phyloP scores from a whole-genome alignment of 1,140 invertebrate genomes.

The Papilio aristodemus region DNA sequence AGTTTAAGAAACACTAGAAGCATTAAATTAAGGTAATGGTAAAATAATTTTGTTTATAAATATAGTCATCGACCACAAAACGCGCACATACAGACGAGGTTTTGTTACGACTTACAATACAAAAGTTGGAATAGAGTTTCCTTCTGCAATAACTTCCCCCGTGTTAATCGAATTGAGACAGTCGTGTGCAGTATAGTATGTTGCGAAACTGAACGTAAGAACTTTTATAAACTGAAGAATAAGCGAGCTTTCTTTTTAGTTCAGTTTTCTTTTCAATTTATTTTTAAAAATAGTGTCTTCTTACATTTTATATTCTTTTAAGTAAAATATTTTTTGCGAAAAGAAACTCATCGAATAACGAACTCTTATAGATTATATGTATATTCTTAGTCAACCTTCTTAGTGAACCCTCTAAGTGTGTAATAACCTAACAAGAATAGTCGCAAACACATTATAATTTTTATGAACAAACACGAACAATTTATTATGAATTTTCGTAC shows the following conservation, averaged over 20 bases:
- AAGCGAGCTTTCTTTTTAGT: slow-evolving; percentile 6
- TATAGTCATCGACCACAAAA: no score
- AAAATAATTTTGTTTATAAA: no score
- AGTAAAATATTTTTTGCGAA: neutral
- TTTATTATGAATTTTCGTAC: no score
- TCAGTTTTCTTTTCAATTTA: slow-evolving; percentile 6
- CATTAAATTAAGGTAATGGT: no score
- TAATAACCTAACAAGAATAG: no score
- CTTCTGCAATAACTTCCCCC: slow-evolving; percentile 6
- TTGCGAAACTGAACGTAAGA: neutral
- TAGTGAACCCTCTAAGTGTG: no score
- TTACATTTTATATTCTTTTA: neutral
- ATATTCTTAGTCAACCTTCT: no score
- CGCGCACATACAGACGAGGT: neutral
- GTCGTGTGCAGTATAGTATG: slow-evolving; percentile 16
- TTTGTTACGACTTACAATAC: neutral
- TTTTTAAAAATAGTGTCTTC: neutral
- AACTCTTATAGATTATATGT: no score
- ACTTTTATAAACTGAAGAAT: slow-evolving; percentile 12
- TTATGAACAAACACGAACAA: no score
- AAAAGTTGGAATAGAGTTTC: slow-evolving; percentile 7
- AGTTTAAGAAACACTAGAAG: no score
- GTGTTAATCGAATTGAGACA: slow-evolving; percentile 20
- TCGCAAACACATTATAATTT: no score
- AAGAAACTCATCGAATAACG: no score